Percentiles rank a stretch among this genome's conserved stretches.
These are phyloP conservation scores for Himalopsyche anomala DNA, from an alignment of 2,888 invertebrate species.

Conservation along the genomic window DNA sequence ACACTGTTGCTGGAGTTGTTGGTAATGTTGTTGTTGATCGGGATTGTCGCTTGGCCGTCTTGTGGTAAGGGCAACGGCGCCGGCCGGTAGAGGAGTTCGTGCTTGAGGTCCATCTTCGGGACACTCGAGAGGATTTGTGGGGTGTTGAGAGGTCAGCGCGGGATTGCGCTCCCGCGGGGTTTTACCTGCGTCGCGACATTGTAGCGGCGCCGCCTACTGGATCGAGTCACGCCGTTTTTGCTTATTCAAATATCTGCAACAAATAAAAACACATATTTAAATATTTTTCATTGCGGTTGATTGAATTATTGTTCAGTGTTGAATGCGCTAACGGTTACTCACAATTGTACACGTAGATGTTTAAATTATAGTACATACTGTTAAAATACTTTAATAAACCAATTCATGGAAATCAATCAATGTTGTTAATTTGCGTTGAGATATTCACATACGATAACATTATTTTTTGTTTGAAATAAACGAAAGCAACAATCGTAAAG, in stretches of 20 bases:
- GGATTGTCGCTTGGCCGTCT: slow-evolving; percentile 22
- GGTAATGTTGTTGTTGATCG: slow-evolving; percentile 46
- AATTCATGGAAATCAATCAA: no score
- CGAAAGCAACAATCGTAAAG: no score
- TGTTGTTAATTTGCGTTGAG: no score
- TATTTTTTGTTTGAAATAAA: no score
- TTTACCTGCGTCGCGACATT: slow-evolving; percentile 16
- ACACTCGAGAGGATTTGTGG: no score
- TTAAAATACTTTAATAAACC: no score
- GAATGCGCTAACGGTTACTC: no score
- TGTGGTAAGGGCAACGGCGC: slow-evolving; percentile 63
- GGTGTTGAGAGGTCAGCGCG: not conserved
- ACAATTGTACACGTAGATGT: no score
- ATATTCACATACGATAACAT: no score
- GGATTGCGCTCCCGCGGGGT: not conserved
- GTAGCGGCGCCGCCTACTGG: not conserved
- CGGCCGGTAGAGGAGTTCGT: slow-evolving; percentile 79
- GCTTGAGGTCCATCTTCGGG: slow-evolving; percentile 79
- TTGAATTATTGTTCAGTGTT: no score
- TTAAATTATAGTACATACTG: no score
- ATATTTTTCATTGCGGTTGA: no score
- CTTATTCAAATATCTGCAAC: not conserved
- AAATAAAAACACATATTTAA: not conserved
- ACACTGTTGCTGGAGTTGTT: slow-evolving; percentile 68
- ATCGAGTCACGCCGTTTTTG: not conserved